phyloP scores from a whole-genome alignment of 2,888 invertebrate genomes.

The Parelbella ahira region DNA sequence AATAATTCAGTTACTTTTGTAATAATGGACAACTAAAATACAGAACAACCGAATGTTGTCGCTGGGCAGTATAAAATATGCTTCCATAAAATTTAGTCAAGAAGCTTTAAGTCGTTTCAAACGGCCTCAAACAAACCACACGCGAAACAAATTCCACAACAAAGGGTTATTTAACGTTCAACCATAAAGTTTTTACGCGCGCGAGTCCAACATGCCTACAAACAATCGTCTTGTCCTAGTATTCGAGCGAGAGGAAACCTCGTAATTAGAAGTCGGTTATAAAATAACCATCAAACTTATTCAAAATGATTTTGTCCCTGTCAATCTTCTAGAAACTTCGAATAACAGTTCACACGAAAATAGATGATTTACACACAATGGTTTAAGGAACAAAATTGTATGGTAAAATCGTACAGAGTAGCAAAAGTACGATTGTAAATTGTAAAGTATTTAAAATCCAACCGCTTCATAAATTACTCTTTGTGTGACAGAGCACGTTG shows the following conservation, averaged over 20 bases:
- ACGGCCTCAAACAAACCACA: slow-evolving; percentile 27
- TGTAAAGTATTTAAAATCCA: slow-evolving; percentile 40
- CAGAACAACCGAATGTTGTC: slow-evolving; percentile 3
- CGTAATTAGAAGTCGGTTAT: slow-evolving; percentile 72
- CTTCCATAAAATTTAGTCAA: slow-evolving; percentile 14
- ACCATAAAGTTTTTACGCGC: slow-evolving; percentile 61
- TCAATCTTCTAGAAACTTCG: slow-evolving; percentile 39
- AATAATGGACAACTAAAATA: too few species aligned
- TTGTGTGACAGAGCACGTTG: slow-evolving; percentile 71
- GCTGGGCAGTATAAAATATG: slow-evolving; percentile 2
- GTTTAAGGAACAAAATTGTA: slow-evolving; percentile 35
- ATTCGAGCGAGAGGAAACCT: slow-evolving; percentile 62
- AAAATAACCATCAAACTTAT: slow-evolving; percentile 76
- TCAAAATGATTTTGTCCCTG: slow-evolving; percentile 54
- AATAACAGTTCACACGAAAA: not conserved
- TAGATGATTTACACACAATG: slow-evolving; percentile 17
- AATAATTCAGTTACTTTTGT: too few species aligned
- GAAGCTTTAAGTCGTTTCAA: slow-evolving; percentile 12
- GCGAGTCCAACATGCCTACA: slow-evolving; percentile 50
- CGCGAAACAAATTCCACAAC: slow-evolving; percentile 48
- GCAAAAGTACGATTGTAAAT: slow-evolving; percentile 31
- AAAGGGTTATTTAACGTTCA: slow-evolving; percentile 58
- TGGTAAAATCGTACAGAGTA: slow-evolving; percentile 20
- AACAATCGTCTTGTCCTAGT: slow-evolving; percentile 65
- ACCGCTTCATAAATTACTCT: slow-evolving; percentile 68